Percentiles rank a stretch among this genome's conserved stretches.
Evolutionary conservation across 2,113 vertebrate species (phyloP).

Genomic region (Cygnus atratus): DNA sequence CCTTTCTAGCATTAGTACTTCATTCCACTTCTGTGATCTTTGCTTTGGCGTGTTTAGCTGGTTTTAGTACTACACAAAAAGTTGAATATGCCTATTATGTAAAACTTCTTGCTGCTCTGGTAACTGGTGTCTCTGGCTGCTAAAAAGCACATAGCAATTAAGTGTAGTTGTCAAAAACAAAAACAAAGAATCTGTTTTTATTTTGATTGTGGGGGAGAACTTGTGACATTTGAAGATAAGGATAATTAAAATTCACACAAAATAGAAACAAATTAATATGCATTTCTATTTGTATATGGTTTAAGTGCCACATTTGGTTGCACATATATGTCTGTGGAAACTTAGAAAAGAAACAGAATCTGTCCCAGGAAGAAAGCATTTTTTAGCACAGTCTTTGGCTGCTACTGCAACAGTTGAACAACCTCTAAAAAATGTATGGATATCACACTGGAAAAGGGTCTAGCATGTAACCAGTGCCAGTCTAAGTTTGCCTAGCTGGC

Average conservation of each 20-base stretch:
- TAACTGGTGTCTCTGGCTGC: not conserved
- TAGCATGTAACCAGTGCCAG: not conserved
- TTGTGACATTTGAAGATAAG: not conserved
- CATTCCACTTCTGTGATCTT: not conserved
- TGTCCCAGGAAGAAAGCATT: not conserved
- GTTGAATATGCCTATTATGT: not conserved
- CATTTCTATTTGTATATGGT: not conserved
- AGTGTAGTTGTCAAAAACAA: not conserved
- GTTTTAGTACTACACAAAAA: not conserved
- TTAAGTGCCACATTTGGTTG: not conserved
- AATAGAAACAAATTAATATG: not conserved
- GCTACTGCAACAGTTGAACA: not conserved
- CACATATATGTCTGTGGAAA: not conserved
- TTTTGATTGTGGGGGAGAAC: not conserved
- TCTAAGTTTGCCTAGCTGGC: not conserved
- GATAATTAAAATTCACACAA: not conserved
- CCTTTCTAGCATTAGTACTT: not conserved
- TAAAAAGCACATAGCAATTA: not conserved
- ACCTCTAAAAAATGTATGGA: rapidly evolving
- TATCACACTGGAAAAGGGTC: not conserved
- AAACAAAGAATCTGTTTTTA: not conserved
- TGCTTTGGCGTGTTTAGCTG: not conserved
- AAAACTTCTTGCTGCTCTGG: not conserved
- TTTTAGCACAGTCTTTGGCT: not conserved
- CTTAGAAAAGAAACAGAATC: not conserved